Conservation (phyloP, 2,888 invertebrate species). For the Nemotelus nigrinus region DNA sequence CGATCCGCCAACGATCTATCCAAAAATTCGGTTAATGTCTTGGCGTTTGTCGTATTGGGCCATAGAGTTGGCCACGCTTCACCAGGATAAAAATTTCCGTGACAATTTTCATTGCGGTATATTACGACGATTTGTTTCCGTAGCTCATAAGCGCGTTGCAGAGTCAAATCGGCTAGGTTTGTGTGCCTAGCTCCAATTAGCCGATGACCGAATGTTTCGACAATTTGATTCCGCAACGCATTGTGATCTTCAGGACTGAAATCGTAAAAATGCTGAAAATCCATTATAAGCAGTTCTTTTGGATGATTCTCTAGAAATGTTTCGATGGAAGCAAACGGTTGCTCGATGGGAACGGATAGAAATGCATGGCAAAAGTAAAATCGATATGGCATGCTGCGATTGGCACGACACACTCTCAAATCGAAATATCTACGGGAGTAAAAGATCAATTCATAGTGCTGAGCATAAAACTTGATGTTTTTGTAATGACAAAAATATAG, state of each 20-base stretch:
- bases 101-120: conserved; percentile 70
- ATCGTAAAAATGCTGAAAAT: conserved; percentile 86
- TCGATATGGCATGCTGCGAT: no score
- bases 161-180: conserved; percentile 55
- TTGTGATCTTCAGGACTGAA: conserved; percentile 74
- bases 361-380: no score
- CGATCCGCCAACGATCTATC: conserved; percentile 68
- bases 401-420: no score
- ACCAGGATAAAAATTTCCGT: conserved; percentile 70
- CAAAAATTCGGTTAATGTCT: conserved; percentile 71
- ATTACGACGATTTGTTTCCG: conserved; percentile 70
- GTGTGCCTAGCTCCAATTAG: conserved; percentile 57
- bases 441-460: no score
- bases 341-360: no score
- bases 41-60: conserved; percentile 75
- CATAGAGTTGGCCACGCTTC: conserved; percentile 80
- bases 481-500: no score
- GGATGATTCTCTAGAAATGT: conserved; percentile 76
- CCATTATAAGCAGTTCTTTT: conserved; percentile 80
- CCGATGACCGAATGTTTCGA: conserved; percentile 55
- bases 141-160: conserved; percentile 54
- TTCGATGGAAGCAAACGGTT: conserved; percentile 63
- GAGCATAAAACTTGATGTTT: no score
- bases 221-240: conserved; percentile 67
- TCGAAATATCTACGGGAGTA: no score